A percentile compares a stretch with the other conserved stretches of the same genome.
These are phyloP conservation scores for Amorpha juglandis DNA, from an alignment of 2,888 invertebrate genomes.

Conservation along the genomic window DNA sequence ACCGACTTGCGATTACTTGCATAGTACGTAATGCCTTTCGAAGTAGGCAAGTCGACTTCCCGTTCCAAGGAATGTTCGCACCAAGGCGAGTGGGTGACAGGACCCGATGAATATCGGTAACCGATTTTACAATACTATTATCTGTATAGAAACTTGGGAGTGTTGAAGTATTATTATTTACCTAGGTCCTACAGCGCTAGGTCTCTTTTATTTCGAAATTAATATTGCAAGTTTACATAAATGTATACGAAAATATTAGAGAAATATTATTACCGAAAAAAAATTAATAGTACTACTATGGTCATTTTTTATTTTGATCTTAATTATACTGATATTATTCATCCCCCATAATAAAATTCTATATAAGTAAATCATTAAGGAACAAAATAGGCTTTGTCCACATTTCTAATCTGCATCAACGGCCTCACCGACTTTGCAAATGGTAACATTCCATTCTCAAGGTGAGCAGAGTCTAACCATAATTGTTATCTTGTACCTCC, in stretches of 20 bases:
- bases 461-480: slow-evolving; percentile 61
- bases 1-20: neutral
- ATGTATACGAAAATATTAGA: too few relatives aligned
- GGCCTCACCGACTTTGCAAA: slow-evolving; percentile 51
- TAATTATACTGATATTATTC: too few relatives aligned
- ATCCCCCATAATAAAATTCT: neutral
- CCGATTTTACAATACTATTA: slow-evolving; percentile 26
- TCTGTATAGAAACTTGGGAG: slow-evolving; percentile 37
- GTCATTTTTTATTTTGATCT: too few relatives aligned
- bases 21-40: slow-evolving; percentile 24
- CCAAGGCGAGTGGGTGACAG: slow-evolving; percentile 69
- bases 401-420: slow-evolving; percentile 32
- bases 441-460: slow-evolving; percentile 76
- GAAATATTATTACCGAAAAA: too few relatives aligned
- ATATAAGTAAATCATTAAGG: neutral
- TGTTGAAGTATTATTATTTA: slow-evolving; percentile 29
- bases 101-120: slow-evolving; percentile 37
- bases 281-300: too few relatives aligned
- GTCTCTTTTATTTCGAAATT: too few relatives aligned
- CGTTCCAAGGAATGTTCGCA: slow-evolving; percentile 63
- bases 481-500: slow-evolving; percentile 62
- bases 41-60: slow-evolving; percentile 55
- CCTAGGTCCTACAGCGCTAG: slow-evolving; percentile 7
- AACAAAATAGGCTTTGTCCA: slow-evolving; percentile 10
- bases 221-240: too few relatives aligned